Base-by-base conservation (phyloP, 2,113 vertebrate species). In the Scatophagus argus region DNA sequence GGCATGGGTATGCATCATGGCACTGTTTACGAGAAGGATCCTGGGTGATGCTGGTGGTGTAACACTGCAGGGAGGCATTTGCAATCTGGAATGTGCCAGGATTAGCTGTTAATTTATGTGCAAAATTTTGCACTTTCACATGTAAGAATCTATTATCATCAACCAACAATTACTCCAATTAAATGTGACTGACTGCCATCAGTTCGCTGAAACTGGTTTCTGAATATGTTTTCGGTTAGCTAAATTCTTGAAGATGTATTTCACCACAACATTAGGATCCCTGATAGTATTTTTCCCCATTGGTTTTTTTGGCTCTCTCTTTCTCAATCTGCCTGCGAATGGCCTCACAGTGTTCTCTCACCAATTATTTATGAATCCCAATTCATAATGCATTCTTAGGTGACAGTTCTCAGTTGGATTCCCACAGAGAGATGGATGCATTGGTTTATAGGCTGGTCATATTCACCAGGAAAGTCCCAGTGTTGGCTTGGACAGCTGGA, bases 351-450 rank as follows among this genome's bases (percentile, higher is more conserved):
- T 79, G 43, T 90, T 87, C 76, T 66, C 58, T 77, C 69, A 66
- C 68, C 79, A 88, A 90, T 92, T 92, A 94, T 93, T 94, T 80
- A 88, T 90, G 85, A 87, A 83, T 73, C 72, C 43, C 52, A 60
- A 91, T 91, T 90, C 81, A 93, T 90, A 89, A 92, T 87, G 77
- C 68, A 82, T 92, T 85, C 75, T 67, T 65, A 78, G 74, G 79
- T 90, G 86, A 83, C 89, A 85, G 72, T 72, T 74, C 64, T 86
- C 71, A 34, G 84, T 77, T 66, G 67, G 85, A 75, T 78, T 70
- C 64, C 61, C 64, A 46, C 39, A 68, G 72, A 87, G 83, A 67
- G 81, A 87, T 78, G 81, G 71, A 93, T 86, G 83, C 74, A 70
- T 81, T 77, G 69, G 44, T 88, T 87, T 81, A 62, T 36, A 59